These are phyloP conservation scores for Mallotus villosus DNA, from an alignment of 2,797 vertebrate genomes.

Conservation along the genomic window DNA sequence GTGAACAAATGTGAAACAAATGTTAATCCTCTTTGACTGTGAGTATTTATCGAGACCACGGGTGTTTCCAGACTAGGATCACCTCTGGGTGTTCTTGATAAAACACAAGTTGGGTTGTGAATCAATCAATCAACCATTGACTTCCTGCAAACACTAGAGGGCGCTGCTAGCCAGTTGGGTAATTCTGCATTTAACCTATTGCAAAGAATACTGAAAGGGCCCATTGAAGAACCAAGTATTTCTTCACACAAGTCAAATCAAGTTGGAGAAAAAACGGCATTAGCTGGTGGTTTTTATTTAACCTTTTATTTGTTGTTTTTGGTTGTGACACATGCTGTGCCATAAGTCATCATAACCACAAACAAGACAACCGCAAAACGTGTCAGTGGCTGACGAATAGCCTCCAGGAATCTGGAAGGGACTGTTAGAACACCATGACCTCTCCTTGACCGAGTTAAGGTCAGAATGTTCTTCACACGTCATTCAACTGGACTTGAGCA, in stretches of 20 bases:
- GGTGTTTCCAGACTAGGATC: conserved; percentile 24
- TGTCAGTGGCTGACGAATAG: background rate
- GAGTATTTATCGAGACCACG: conserved; percentile 19
- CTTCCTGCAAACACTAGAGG: conserved; percentile 50
- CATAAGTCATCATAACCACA: too few species aligned
- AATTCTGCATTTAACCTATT: background rate
- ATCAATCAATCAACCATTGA: background rate
- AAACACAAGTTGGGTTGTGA: background rate
- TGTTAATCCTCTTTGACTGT: conserved; percentile 48
- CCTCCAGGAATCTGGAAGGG: background rate
- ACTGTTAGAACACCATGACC: background rate
- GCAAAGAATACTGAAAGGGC: too few species aligned
- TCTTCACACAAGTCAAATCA: too few species aligned
- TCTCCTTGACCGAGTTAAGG: conserved; percentile 12
- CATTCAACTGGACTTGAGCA: conserved; percentile 28
- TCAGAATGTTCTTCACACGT: conserved; percentile 14
- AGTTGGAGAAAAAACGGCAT: too few species aligned
- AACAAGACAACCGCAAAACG: background rate
- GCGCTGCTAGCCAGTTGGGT: conserved; percentile 42
- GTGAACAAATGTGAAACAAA: conserved; percentile 11
- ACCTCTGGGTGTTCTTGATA: background rate
- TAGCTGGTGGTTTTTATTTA: too few species aligned
- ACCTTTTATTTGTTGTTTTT: too few species aligned
- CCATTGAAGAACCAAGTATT: too few species aligned
- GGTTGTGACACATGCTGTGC: too few species aligned